Conservation (phyloP, 2,888 invertebrate genomes). For the Acrobasis repandana region DNA sequence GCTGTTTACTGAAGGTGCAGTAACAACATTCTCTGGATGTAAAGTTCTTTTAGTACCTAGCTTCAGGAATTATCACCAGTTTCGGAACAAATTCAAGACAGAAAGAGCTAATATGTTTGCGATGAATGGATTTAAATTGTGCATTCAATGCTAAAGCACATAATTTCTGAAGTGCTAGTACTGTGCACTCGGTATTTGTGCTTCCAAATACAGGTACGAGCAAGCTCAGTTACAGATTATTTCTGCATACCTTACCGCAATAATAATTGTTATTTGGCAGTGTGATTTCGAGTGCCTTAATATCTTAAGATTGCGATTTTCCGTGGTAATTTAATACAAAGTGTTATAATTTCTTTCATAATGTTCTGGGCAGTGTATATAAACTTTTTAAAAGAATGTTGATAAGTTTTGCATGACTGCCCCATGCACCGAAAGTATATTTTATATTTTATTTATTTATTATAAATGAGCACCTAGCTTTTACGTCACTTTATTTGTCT, state of each 20-base stretch:
- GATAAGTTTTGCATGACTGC: background rate
- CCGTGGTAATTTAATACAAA: constrained; percentile 49
- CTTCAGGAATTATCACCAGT: too few relatives aligned
- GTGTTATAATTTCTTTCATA: constrained; percentile 28
- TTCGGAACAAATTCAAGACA: too few relatives aligned
- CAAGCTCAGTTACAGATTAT: constrained; percentile 63
- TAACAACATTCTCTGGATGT: too few relatives aligned
- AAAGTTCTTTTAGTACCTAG: too few relatives aligned
- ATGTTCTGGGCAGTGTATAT: background rate
- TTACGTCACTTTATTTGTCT: too few relatives aligned
- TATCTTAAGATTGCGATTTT: constrained; percentile 44
- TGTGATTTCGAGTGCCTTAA: constrained; percentile 49
- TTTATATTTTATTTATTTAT: background rate
- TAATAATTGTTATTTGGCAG: constrained; percentile 58
- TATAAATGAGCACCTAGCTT: too few relatives aligned
- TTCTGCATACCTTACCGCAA: constrained; percentile 62
- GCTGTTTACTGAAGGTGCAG: too few relatives aligned
- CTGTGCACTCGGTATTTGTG: constrained; percentile 24
- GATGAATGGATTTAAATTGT: too few relatives aligned
- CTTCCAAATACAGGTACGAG: constrained; percentile 61
- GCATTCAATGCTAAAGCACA: too few relatives aligned
- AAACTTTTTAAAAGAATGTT: too few relatives aligned
- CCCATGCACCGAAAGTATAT: too few relatives aligned
- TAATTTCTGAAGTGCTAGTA: background rate
- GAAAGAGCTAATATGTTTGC: too few relatives aligned